phyloP scores from a whole-genome alignment of 64 coral and sea anemone genomes.

The Actinia tenebrosa region DNA sequence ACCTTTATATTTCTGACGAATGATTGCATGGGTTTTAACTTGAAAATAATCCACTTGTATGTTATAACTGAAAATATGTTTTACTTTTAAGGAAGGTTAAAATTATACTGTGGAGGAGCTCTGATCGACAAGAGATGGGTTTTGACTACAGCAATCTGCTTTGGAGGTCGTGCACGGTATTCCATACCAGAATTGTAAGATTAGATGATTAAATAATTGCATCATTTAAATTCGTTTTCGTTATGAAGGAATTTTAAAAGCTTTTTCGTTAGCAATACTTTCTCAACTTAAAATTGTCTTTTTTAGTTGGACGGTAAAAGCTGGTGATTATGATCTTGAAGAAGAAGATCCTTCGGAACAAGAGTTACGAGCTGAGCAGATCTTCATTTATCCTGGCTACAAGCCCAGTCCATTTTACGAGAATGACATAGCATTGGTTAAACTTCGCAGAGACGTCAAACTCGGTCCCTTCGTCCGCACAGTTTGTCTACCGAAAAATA shows the following conservation, averaged over 20 bases:
- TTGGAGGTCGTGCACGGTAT: background rate
- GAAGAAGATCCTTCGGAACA: background rate
- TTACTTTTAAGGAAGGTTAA: background rate
- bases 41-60: background rate
- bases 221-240: no score
- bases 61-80: background rate
- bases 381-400: constrained; percentile 24
- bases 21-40: background rate
- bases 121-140: constrained; percentile 3
- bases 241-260: no score
- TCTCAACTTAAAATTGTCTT: no score
- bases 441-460: constrained; percentile 19
- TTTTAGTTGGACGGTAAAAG: constrained; percentile 6
- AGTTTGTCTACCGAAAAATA: constrained; percentile 35
- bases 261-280: no score
- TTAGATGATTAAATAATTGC: no score
- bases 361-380: background rate
- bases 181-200: background rate
- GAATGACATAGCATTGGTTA: constrained; percentile 52
- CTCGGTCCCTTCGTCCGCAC: constrained; percentile 29
- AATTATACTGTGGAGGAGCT: background rate
- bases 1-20: no score
- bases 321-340: background rate
- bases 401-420: background rate
- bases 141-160: constrained; percentile 6